Evolutionary conservation across 1,140 invertebrate genomes (phyloP).

Genomic region (Battus philenor): DNA sequence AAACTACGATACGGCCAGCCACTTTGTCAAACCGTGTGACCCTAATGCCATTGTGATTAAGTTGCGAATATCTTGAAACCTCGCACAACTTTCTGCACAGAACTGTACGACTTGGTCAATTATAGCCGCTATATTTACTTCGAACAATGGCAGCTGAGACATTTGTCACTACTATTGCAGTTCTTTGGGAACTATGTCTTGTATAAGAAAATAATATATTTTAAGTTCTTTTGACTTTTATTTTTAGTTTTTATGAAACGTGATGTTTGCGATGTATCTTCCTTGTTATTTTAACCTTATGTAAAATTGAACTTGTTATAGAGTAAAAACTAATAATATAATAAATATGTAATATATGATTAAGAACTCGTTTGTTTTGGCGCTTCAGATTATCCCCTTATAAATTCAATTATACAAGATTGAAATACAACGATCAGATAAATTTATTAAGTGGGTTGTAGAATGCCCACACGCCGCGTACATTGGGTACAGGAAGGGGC

Average conservation of each 20-base stretch:
- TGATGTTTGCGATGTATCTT: neutral
- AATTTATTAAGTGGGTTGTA: neutral
- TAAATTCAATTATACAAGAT: too few relatives aligned
- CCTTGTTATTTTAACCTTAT: neutral
- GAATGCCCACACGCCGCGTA: constrained; percentile 19
- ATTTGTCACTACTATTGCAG: neutral
- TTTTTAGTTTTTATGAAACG: neutral
- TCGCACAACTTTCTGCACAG: too few relatives aligned
- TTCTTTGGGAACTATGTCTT: too few relatives aligned
- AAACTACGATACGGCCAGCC: too few relatives aligned
- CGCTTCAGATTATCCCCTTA: too few relatives aligned
- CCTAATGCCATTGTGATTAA: too few relatives aligned
- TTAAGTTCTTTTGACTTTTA: neutral
- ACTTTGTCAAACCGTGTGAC: too few relatives aligned
- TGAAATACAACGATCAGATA: neutral
- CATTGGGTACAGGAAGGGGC: constrained; percentile 52
- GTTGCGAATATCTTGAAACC: too few relatives aligned
- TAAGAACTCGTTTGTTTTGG: neutral
- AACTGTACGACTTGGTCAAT: neutral
- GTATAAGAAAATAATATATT: too few relatives aligned
- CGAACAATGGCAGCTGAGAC: constrained; percentile 1
- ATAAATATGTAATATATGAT: neutral
- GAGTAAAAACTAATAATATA: neutral
- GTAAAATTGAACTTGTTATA: neutral
- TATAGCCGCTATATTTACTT: neutral